Percentiles rank a stretch among this genome's conserved stretches.
phyloP scores from a whole-genome alignment of 2,888 invertebrate species.

The Drosophila paranaensis region DNA sequence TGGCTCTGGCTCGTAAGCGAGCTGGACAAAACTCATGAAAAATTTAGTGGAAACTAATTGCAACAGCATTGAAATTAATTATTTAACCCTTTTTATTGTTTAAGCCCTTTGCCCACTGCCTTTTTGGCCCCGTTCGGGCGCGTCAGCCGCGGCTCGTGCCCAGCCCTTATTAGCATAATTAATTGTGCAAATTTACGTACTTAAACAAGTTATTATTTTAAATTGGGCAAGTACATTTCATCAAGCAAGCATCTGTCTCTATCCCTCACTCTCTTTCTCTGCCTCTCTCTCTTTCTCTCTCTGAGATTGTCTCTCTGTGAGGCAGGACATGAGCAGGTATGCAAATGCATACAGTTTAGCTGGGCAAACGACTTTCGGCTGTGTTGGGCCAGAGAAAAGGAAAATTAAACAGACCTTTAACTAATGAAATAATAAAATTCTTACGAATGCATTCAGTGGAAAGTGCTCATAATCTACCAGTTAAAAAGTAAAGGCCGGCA shows the following conservation, averaged over 20 bases:
- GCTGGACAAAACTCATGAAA: slow-evolving; percentile 72
- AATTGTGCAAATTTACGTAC: slow-evolving; percentile 81
- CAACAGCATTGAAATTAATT: slow-evolving; percentile 81
- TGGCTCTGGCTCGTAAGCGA: slow-evolving; percentile 33
- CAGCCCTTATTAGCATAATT: slow-evolving; percentile 81
- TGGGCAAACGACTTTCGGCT: not conserved
- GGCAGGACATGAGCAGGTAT: slow-evolving; percentile 3
- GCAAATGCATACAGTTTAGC: slow-evolving; percentile 15
- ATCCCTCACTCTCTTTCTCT: not conserved
- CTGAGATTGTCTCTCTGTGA: too few species aligned
- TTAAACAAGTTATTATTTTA: slow-evolving; percentile 81
- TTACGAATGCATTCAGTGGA: not conserved
- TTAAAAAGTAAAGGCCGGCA: not conserved
- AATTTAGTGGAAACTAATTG: slow-evolving; percentile 81
- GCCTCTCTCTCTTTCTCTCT: not conserved
- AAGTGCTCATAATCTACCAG: not conserved
- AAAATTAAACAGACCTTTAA: not conserved
- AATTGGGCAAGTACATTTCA: slow-evolving; percentile 69
- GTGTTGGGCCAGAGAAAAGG: not conserved
- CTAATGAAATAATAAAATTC: not conserved
- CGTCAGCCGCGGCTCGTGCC: slow-evolving; percentile 19
- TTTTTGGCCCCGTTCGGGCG: slow-evolving; percentile 44
- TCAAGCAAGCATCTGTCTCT: slow-evolving; percentile 22
- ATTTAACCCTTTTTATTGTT: slow-evolving; percentile 82
- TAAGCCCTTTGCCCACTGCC: slow-evolving; percentile 66